phyloP scores from a whole-genome alignment of 2,888 invertebrate genomes.

The Lithodes maja region DNA sequence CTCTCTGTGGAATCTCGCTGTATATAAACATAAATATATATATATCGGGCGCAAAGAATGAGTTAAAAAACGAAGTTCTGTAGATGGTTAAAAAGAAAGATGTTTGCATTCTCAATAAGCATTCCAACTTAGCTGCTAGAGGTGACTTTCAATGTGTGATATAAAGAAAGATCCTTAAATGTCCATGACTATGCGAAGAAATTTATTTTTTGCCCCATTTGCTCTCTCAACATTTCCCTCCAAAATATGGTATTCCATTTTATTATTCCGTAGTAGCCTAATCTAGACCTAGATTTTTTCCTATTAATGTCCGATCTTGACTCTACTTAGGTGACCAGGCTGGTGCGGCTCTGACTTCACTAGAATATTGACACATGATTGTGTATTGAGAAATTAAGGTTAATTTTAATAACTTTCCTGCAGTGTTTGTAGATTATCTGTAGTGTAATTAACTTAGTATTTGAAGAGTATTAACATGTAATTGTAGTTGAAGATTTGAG shows the following conservation, averaged over 20 bases:
- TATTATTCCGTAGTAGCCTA: constrained; percentile 68
- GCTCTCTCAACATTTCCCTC: constrained; percentile 68
- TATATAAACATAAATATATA: constrained; percentile 49
- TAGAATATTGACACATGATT: neutral
- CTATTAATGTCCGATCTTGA: constrained; percentile 68
- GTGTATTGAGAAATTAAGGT: no score
- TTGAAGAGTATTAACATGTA: neutral
- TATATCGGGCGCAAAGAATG: constrained; percentile 57
- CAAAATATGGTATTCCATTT: constrained; percentile 68
- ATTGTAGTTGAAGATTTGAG: constrained; percentile 28
- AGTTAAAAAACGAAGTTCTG: constrained; percentile 55
- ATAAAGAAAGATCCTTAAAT: constrained; percentile 63
- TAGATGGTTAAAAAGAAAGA: constrained; percentile 64
- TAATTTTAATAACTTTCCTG: no score
- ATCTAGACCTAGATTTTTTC: constrained; percentile 68
- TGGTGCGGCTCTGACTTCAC: constrained; percentile 54
- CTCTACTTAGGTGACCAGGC: constrained; percentile 56
- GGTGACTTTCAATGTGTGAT: constrained; percentile 67
- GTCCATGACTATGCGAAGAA: constrained; percentile 65
- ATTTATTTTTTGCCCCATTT: constrained; percentile 68
- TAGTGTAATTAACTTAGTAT: no score
- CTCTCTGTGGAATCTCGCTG: constrained; percentile 58
- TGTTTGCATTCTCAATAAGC: constrained; percentile 69
- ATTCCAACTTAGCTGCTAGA: constrained; percentile 68
- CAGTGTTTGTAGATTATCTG: no score